Base-by-base conservation (phyloP, 2,797 vertebrate genomes). In the Fringilla coelebs region DNA sequence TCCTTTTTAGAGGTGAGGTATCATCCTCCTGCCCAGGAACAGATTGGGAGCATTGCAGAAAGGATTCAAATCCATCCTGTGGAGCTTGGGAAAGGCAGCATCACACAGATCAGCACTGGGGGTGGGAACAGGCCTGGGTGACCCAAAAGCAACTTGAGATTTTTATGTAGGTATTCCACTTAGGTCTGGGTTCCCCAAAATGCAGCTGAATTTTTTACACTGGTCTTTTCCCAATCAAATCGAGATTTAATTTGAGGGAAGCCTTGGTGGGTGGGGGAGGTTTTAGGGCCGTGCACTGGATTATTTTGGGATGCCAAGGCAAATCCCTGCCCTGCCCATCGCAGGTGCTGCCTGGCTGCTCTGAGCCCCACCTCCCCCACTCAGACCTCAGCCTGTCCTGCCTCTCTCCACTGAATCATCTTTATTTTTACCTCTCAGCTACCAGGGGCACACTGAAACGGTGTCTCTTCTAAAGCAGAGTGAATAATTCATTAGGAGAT, bases 401-500 rank as follows among this genome's bases (percentile, higher is more conserved):
- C 65, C 92, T 68, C 49, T 58, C 84, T 65, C 29, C 17, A 29
- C 32, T 45, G 73, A 88, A 79, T 95, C 90, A 3, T 84, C 91
- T 96, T 94, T 92, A 93, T 95, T 97, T 96, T 94, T 55, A 76
- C 81, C 73, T 91, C 48, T 75, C 91, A 96, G 93, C 84, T 65
- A 61, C 54, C 88, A 73, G 88, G 51, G 63, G 13, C 26, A 52
- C 96, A 93, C 93, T 54, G 81, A 95, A 95, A 95, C n/a, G 80
- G 85, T 96, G 92, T 93, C 95, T 95, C 88, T 90, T 93, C 74
- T 89, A 79, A 96, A 97, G 96, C 95, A 83, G 91, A 97, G 96
- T 98, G 97, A 98, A 98, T 97, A 97, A 98, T 98, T 98, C 97
- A 97, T 97, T 96, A 97, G 97, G 65, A 94, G 95, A 94, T 97